Evolutionary conservation across 2,113 vertebrate species (phyloP).

Genomic region (Peromyscus polionotus): DNA sequence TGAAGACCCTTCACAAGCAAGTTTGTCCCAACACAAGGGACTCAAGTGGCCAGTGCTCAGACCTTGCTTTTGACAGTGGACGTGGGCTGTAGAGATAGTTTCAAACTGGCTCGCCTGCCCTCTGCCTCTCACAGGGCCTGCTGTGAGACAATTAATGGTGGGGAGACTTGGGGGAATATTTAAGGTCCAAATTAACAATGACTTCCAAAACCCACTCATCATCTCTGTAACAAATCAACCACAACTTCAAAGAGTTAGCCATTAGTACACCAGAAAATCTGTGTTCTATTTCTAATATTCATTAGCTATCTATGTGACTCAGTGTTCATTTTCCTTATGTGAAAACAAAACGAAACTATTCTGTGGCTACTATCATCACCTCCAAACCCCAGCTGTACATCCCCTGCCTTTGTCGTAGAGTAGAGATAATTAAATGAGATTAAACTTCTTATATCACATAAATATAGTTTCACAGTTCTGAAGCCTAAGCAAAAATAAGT

Average conservation of each 20-base stretch:
- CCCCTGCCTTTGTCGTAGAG: background rate
- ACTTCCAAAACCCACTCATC: background rate
- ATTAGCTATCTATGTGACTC: background rate
- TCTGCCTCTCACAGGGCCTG: background rate
- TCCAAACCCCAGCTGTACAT: background rate
- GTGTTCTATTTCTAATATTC: background rate
- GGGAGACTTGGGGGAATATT: background rate
- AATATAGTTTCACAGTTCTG: constrained; percentile 29
- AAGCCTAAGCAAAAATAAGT: constrained; percentile 8
- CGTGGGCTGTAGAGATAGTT: background rate
- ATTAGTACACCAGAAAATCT: background rate
- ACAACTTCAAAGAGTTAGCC: background rate
- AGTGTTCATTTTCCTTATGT: background rate
- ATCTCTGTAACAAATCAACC: constrained; percentile 18
- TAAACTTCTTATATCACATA: background rate
- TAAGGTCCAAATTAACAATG: background rate
- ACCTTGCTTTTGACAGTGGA: background rate
- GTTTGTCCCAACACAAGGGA: background rate
- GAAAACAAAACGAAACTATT: background rate
- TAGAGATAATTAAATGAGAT: background rate
- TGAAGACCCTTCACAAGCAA: background rate
- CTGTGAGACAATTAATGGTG: background rate
- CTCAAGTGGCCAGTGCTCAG: background rate
- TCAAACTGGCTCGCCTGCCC: background rate
- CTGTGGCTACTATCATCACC: background rate